A percentile compares a stretch with the other conserved stretches of the same genome.
phyloP scores from a whole-genome alignment of 1,140 invertebrate species.

The Melanaphis sacchari region DNA sequence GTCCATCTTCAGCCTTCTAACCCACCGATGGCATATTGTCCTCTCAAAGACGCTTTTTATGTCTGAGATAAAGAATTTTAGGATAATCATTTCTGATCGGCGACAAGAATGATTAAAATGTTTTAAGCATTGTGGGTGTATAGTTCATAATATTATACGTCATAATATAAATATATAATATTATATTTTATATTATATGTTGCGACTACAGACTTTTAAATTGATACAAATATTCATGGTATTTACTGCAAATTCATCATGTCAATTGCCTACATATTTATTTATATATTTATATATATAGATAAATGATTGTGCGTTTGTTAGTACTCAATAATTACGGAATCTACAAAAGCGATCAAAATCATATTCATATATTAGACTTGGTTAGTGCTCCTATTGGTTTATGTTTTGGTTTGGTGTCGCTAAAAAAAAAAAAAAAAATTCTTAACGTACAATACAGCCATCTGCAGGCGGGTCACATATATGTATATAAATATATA shows the following conservation, averaged over 20 bases:
- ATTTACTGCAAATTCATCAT: background rate
- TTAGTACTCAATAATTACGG: no score
- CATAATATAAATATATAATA: background rate
- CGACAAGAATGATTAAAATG: conserved; percentile 27
- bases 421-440: background rate
- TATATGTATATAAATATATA: no score
- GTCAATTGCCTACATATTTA: background rate
- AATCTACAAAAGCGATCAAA: background rate
- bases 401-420: no score
- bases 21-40: conserved; percentile 4
- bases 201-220: background rate
- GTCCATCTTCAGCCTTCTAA: background rate
- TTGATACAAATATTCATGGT: background rate
- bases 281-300: background rate
- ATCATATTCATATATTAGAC: background rate
- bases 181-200: background rate
- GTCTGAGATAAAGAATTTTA: background rate
- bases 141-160: background rate
- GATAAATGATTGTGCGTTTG: background rate
- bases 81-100: conserved; percentile 12
- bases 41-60: background rate
- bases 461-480: no score
- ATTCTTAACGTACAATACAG: no score
- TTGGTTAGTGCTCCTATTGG: no score
- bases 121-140: background rate